Percentiles rank a stretch among this genome's conserved stretches.
phyloP scores from a whole-genome alignment of 2,113 vertebrate species.

The Cyanocitta stelleri region DNA sequence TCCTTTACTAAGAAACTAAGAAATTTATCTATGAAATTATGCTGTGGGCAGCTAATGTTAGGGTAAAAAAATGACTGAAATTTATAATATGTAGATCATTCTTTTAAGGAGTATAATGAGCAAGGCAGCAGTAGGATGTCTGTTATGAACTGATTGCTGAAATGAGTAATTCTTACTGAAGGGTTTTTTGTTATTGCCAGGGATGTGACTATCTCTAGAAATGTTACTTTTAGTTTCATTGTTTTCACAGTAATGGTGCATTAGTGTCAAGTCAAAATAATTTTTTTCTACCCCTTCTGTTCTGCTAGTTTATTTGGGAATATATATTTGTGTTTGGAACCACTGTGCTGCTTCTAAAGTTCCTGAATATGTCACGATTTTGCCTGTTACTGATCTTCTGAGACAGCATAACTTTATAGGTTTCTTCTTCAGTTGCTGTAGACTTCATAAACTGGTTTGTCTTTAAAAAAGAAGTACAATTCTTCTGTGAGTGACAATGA shows the following conservation, averaged over 20 bases:
- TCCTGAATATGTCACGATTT: constrained; percentile 51
- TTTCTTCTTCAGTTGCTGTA: not conserved
- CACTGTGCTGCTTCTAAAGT: not conserved
- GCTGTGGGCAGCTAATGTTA: not conserved
- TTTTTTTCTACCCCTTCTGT: constrained; percentile 61
- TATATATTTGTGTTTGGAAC: constrained; percentile 60
- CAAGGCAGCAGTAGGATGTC: constrained; percentile 8
- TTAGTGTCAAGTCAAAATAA: constrained; percentile 70
- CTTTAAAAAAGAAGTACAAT: not conserved
- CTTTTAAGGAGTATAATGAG: constrained; percentile 17
- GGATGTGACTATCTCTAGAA: constrained; percentile 59
- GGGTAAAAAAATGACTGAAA: constrained; percentile 11
- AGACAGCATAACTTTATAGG: not conserved
- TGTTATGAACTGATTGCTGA: constrained; percentile 47
- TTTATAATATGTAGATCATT: not conserved
- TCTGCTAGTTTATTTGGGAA: constrained; percentile 63
- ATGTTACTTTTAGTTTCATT: constrained; percentile 63
- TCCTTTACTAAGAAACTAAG: constrained; percentile 6
- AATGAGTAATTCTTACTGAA: constrained; percentile 47
- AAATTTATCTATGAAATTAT: constrained; percentile 9
- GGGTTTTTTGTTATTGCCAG: constrained; percentile 34
- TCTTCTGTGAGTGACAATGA: not conserved
- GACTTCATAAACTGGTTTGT: not conserved
- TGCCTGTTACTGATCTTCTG: constrained; percentile 47
- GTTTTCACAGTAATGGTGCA: constrained; percentile 66